Base-by-base conservation (phyloP, 2,113 vertebrate species). In the Cheilinus undulatus region DNA sequence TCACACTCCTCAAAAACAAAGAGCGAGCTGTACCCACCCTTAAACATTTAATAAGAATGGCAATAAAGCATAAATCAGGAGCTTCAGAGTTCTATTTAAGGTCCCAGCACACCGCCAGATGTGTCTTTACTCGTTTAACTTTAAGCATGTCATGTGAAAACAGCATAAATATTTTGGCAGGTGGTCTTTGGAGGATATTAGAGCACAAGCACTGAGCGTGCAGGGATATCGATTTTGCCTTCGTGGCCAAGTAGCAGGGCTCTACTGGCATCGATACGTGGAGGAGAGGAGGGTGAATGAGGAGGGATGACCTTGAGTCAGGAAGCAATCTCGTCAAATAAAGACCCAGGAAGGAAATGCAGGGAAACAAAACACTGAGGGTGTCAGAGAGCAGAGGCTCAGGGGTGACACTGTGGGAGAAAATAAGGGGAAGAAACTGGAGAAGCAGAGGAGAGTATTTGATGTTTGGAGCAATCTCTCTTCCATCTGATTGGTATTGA, bases 111-210 rank as follows among this genome's bases (percentile, higher is more conserved):
- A 56, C 71, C 17, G 3, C 24, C 1, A 14, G 42, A 49, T 49
- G 51, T 52, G 40, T 68, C 75, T 59, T 52, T 50, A 19, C 62
- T 57, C 64, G 61, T 65, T 27, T 77, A 28, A 48, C 26, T 65
- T 24, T 78, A 40, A 72, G 76, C 74, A 62, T 74, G 69, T 58
- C 63, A 69, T 50, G 65, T 83, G 67, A 92, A 87, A 70, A 81
- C 76, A 86, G 78, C 69, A 77, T 84, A 82, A 86, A 93, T 88
- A 91, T 92, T 90, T 91, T 90, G 88, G 79, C 87, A 91, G 84
- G 78, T 76, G 78, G 65, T 71, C 84, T 82, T 84, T 46, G 70
- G 78, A 84, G 82, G 89, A 88, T 86, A 88, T 91, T 89, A 88
- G 57, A 90, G 84, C 82, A 69, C 79, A 58, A 78, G 84, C 71